These are phyloP conservation scores for Danio jaintianensis DNA, from an alignment of 2,797 vertebrate species.

Conservation along the genomic window DNA sequence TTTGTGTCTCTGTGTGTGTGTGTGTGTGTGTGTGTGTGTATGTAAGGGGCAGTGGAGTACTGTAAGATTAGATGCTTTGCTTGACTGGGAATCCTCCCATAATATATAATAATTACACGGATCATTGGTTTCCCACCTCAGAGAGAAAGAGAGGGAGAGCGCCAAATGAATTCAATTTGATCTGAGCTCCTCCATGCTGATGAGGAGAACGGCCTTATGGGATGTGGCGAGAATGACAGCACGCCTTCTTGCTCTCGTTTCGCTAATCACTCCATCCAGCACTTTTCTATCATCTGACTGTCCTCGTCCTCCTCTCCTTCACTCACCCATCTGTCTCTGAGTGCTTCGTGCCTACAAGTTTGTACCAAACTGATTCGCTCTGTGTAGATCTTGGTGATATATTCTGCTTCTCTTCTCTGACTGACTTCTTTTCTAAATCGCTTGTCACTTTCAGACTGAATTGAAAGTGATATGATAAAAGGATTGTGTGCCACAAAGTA, in stretches of 20 bases:
- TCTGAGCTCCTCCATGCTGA: conserved; percentile 34
- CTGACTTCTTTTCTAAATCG: neutral
- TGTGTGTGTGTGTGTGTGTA: conserved; percentile 20
- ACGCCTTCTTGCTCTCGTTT: conserved; percentile 43
- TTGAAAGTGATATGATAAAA: neutral
- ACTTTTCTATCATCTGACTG: conserved; percentile 27
- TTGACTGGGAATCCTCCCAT: conserved; percentile 56
- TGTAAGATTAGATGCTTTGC: conserved; percentile 56
- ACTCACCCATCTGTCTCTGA: conserved; percentile 23
- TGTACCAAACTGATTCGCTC: conserved; percentile 16
- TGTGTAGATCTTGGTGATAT: conserved; percentile 6
- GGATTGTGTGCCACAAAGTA: neutral
- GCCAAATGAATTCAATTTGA: conserved; percentile 52
- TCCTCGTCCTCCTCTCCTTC: conserved; percentile 39
- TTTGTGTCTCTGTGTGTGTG: conserved; percentile 25
- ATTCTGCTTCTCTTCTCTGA: neutral
- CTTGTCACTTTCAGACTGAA: neutral
- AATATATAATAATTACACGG: conserved; percentile 61
- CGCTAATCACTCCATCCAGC: conserved; percentile 53
- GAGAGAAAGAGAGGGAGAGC: conserved; percentile 33
- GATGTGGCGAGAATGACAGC: conserved; percentile 37
- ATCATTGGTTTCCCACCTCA: conserved; percentile 50
- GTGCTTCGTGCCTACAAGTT: conserved; percentile 41
- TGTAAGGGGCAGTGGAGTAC: conserved; percentile 35
- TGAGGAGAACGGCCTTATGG: conserved; percentile 42